Evolutionary conservation across 2,888 invertebrate genomes (phyloP).

Genomic region (Norana najaformis): DNA sequence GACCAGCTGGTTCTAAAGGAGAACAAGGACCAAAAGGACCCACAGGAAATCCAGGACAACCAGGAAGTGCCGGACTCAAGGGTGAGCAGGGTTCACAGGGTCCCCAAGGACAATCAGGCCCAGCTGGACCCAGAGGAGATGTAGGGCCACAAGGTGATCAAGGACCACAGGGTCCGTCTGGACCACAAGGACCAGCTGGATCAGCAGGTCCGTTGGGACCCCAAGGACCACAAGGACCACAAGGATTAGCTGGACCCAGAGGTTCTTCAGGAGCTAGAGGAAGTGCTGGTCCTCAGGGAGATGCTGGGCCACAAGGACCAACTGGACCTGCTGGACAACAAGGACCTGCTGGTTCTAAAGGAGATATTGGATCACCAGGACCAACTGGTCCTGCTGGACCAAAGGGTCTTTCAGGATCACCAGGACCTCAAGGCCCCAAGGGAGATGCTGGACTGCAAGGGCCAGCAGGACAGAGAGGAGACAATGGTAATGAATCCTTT

Average conservation of each 20-base stretch:
- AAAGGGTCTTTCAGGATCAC: slow-evolving; percentile 39
- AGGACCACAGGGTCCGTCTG: slow-evolving; percentile 30
- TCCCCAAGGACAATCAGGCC: slow-evolving; percentile 32
- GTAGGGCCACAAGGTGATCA: slow-evolving; percentile 31
- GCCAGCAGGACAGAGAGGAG: slow-evolving; percentile 27
- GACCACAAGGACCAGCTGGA: slow-evolving; percentile 38
- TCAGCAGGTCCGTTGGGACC: slow-evolving; percentile 33
- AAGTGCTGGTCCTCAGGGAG: slow-evolving; percentile 28
- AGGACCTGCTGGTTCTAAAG: slow-evolving; percentile 35
- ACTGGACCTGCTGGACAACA: slow-evolving; percentile 42
- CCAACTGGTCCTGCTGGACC: slow-evolving; percentile 41
- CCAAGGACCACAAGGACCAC: slow-evolving; percentile 20
- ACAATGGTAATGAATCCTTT: slow-evolving; percentile 14
- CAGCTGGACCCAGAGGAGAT: slow-evolving; percentile 33
- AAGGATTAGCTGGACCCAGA: slow-evolving; percentile 25
- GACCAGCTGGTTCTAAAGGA: slow-evolving; percentile 32
- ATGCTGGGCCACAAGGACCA: slow-evolving; percentile 32
- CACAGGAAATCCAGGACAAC: slow-evolving; percentile 29
- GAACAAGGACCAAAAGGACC: slow-evolving; percentile 30
- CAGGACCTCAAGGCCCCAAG: slow-evolving; percentile 22
- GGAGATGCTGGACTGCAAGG: slow-evolving; percentile 27
- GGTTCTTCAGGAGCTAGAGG: slow-evolving; percentile 26
- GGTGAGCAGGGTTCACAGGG: slow-evolving; percentile 34
- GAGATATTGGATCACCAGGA: slow-evolving; percentile 33
- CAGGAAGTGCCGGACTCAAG: slow-evolving; percentile 28